Evolutionary conservation across 2,797 vertebrate genomes (phyloP).

Genomic region (Brachyalestes nurse): DNA sequence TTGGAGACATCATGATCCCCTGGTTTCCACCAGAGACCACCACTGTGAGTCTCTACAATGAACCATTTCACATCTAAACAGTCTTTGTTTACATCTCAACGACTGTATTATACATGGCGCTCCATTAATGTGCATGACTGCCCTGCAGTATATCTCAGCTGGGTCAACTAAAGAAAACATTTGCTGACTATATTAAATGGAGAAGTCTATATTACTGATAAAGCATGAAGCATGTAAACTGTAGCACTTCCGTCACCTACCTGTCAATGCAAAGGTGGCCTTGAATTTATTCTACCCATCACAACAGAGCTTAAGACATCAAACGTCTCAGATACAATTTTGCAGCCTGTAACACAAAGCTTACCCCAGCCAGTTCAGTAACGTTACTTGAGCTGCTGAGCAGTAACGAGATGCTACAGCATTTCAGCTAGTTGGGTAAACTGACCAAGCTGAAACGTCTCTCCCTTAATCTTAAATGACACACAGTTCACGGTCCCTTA

Average conservation of each 20-base stretch:
- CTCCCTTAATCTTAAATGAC: not conserved
- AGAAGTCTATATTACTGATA: no score
- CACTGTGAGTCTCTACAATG: no score
- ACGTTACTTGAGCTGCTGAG: not conserved
- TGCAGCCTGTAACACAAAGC: not conserved
- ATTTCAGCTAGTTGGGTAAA: not conserved
- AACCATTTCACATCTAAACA: not conserved
- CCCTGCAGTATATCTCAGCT: no score
- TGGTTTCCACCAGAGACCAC: no score
- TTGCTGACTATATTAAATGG: no score
- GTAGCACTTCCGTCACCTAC: slow-evolving; percentile 6
- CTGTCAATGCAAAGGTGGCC: slow-evolving; percentile 15
- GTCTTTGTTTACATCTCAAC: not conserved
- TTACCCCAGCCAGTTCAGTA: not conserved
- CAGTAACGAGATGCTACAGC: not conserved
- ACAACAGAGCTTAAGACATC: not conserved
- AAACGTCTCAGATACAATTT: not conserved
- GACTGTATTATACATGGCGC: no score
- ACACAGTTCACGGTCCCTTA: not conserved
- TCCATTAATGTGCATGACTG: not conserved
- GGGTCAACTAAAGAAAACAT: not conserved
- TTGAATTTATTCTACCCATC: slow-evolving; percentile 16
- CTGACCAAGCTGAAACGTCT: not conserved
- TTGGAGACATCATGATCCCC: no score
- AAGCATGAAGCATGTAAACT: no score